phyloP scores from a whole-genome alignment of 2,797 vertebrate genomes.

The Rhabdomys pumilio region DNA sequence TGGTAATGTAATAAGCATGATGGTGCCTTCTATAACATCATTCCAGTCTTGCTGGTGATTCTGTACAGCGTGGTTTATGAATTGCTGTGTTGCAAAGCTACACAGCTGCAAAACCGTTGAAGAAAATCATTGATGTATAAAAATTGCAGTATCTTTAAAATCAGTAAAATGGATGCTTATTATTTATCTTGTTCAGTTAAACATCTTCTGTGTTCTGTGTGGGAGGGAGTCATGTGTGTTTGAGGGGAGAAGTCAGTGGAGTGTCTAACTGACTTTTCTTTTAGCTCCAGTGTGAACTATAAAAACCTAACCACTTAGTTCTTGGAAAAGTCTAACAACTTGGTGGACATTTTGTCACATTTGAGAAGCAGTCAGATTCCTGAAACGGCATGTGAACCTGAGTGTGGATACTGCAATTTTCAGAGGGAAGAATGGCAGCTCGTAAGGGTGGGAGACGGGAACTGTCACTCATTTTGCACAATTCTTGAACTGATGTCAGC shows the following conservation, averaged over 20 bases:
- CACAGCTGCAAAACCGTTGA: constrained; percentile 90
- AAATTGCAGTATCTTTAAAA: constrained; percentile 92
- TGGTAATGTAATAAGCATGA: constrained; percentile 96
- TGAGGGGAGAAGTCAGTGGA: constrained; percentile 71
- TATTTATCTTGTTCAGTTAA: constrained; percentile 88
- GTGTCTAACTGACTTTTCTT: constrained; percentile 83
- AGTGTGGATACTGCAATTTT: constrained; percentile 90
- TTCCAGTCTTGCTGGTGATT: constrained; percentile 95
- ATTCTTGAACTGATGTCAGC: constrained; percentile 86
- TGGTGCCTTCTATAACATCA: constrained; percentile 97
- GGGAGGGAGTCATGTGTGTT: constrained; percentile 82
- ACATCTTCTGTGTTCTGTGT: constrained; percentile 84
- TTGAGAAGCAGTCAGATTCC: constrained; percentile 79
- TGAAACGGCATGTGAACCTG: constrained; percentile 80
- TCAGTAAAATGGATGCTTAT: constrained; percentile 89
- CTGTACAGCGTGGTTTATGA: constrained; percentile 92
- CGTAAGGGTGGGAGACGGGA: constrained; percentile 82
- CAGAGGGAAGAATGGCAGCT: constrained; percentile 87
- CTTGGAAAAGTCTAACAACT: constrained; percentile 75
- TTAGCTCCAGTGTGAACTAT: constrained; percentile 70
- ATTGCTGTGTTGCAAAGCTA: constrained; percentile 91
- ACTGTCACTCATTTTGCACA: constrained; percentile 90
- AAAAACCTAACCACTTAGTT: constrained; percentile 78
- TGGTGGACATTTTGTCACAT: constrained; percentile 80
- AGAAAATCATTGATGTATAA: constrained; percentile 90